Evolutionary conservation across 2,888 invertebrate genomes (phyloP), one percentile per base, ranked within the genome.

Genomic region (Pseudococcus jackbeardsleyi): DNA sequence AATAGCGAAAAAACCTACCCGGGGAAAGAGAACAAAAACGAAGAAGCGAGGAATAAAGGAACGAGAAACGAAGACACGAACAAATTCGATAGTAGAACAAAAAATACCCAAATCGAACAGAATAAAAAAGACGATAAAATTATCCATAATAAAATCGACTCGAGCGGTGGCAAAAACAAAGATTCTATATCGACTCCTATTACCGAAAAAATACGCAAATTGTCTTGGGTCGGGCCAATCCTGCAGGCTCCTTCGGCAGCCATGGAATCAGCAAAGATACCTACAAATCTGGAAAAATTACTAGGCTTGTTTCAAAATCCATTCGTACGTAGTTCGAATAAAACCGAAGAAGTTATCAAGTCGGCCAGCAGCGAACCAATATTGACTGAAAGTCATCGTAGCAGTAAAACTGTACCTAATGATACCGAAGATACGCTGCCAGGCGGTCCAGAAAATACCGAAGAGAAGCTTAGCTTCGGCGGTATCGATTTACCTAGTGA

Each of bases 251-350:
- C 5, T 93, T 93, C 0, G 92, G 93, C 0, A 90, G 92, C 0
- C 92, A 92, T 89, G 92, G 92, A 90, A 91, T 92, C 77, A 91
- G 92, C 89, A 89, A 90, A 91, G 89, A 91, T 92, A 19, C 93
- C 94, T 0, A 93, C 94, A 9, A 93, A 94, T 90, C 92, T 95
- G 86, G 95, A 95, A 89, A 94, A 94, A 90, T 91, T 95, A 3
- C 90, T 95, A 0, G 94, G 94, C 42, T 90, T 95, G 2, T 95
- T 95, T 91, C 94, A 94, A 89, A 93, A 94, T 91, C 94, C 95
- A 0, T 90, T 90, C 79, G 77, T 82, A 33, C 88, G 88, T 19
- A 85, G 85, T 82, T 82, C 79, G 79, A 82, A 33, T 82, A 82
- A 82, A 82, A 82, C 26, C 39, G 82, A 88, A 22, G 88, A 88